phyloP scores from a whole-genome alignment of 2,113 vertebrate genomes.

The Salvelinus namaycush region DNA sequence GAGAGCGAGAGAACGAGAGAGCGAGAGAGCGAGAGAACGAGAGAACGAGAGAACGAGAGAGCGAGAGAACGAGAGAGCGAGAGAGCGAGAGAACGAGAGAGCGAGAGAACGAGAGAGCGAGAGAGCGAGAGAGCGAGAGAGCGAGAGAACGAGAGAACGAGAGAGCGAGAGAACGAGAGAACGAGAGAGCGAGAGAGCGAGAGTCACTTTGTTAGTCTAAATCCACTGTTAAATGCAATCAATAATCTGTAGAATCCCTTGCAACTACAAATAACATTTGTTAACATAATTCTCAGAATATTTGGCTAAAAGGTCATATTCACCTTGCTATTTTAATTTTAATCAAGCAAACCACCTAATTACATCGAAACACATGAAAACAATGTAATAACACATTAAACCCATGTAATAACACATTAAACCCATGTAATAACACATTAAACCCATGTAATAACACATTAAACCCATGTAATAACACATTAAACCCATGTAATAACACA shows the following conservation, averaged over 20 bases:
- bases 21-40: no score
- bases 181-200: no score
- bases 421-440: background rate
- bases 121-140: background rate
- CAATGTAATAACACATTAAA: background rate
- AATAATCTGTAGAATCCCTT: conserved; percentile 38
- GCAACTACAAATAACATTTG: conserved; percentile 12
- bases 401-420: background rate
- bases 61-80: no score
- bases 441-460: background rate
- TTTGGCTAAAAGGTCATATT: background rate
- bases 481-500: conserved; percentile 21
- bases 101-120: no score
- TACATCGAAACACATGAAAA: background rate
- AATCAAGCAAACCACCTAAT: conserved; percentile 19
- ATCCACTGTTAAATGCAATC: conserved; percentile 58
- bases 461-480: background rate
- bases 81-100: no score
- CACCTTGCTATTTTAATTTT: background rate
- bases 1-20: no score
- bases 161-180: no score
- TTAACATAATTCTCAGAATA: background rate
- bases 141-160: no score
- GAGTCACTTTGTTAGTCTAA: conserved; percentile 65
- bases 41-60: no score